Base-by-base conservation (phyloP, 2,888 invertebrate genomes). In the Dinocampus coccinellae region DNA sequence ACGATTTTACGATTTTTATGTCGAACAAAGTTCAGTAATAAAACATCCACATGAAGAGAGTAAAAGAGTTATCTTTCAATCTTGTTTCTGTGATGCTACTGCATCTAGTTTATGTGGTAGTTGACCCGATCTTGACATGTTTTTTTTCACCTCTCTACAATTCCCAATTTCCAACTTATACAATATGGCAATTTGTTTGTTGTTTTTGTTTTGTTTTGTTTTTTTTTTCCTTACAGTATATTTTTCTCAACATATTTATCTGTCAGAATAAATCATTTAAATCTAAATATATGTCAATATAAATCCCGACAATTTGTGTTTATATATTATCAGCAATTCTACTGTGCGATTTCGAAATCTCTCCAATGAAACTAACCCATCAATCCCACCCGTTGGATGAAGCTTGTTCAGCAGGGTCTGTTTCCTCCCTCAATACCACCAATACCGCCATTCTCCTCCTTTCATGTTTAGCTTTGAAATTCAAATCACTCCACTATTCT, bases 1-100 rank as follows among this genome's bases (percentile, higher is more conserved):
- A 76, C 78, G 79, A 80, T 79, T 83, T 83, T 81, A 82, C 78
- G 79, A 78, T 69, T 36, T n/a, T 73, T 70, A 61, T 33, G 74
- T 75, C 72, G 66, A 75, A 73, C 76, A 75, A 77, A 77, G 66
- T 77, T 75, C 65, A 67, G 75, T 81, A 79, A 81, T 84, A 84
- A 84, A 85, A 83, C 82, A 81, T 81, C 78, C 76, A 74, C 62
- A 67, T 36, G 24, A 61, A 42, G 24, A 29, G 47, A 47, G n/a
- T n/a, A n/a, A 26, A 63, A 9, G 65, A 63, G 72, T 77, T 75
- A 75, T 75, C 75, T 74, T 70, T 77, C 75, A 72, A 75, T 75
- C 76, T 73, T 29, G 58, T 34, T 58, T 16, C 34, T 58, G 6
- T 29, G 16, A 66, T 64, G 36, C 47, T 64, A 47, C 64, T 58